Evolutionary conservation across 2,113 vertebrate species (phyloP).

Genomic region (Acrocephalus arundinaceus): DNA sequence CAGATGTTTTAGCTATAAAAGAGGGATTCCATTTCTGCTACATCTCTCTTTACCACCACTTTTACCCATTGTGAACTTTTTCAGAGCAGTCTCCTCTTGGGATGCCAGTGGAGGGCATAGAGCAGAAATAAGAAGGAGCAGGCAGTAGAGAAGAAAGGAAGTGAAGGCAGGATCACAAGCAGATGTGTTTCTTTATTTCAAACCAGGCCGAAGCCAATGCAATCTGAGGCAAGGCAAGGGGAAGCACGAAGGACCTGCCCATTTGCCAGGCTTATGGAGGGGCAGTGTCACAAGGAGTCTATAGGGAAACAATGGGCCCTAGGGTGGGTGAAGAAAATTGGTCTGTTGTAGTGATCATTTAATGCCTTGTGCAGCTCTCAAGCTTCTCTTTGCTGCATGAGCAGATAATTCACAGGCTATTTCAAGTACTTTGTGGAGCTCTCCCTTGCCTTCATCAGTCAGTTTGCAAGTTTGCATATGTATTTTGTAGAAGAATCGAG

Average conservation of each 20-base stretch:
- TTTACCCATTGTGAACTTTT: not conserved
- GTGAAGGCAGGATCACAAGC: not conserved
- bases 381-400: not conserved
- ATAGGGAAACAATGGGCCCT: not conserved
- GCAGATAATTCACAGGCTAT: not conserved
- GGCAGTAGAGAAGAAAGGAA: not conserved
- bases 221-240: not conserved
- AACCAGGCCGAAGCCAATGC: not conserved
- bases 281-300: not conserved
- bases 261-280: not conserved
- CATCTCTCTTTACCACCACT: not conserved
- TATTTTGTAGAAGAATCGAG: not conserved
- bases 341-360: not conserved
- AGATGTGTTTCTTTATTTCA: not conserved
- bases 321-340: not conserved
- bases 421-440: not conserved
- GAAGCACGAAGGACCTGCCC: not conserved
- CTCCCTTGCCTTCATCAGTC: not conserved
- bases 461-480: not conserved
- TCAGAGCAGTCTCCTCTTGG: not conserved
- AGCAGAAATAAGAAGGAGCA: not conserved
- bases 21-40: not conserved
- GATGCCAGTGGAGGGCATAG: not conserved
- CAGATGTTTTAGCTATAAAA: not conserved
- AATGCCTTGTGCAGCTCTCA: not conserved